These are phyloP conservation scores for Enteromius thamalakanensis DNA, from an alignment of 2,797 vertebrate genomes.

Conservation along the genomic window DNA sequence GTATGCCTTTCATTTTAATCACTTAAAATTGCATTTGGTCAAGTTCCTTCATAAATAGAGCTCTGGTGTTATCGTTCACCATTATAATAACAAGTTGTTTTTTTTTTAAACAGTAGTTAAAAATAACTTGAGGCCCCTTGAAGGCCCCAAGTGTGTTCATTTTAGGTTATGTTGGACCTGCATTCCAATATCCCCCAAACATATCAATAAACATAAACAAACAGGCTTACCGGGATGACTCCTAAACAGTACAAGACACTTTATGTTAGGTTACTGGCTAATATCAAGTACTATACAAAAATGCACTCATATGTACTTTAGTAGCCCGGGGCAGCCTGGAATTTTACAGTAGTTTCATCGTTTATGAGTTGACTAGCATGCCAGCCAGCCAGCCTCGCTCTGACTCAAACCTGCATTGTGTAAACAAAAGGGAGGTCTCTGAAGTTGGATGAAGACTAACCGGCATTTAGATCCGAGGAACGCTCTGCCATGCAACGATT, in stretches of 20 bases:
- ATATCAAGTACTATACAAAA: not conserved
- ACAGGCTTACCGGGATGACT: not conserved
- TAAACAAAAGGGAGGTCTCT: constrained; percentile 14
- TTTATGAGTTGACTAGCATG: not conserved
- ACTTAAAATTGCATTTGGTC: not conserved
- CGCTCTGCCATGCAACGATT: not conserved
- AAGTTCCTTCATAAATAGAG: not conserved
- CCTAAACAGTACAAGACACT: not conserved
- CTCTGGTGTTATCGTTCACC: not conserved
- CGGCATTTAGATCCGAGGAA: not conserved
- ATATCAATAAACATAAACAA: not conserved
- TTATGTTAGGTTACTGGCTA: too few species aligned
- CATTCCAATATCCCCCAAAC: not conserved
- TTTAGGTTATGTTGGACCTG: not conserved
- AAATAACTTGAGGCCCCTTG: not conserved
- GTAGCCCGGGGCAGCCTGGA: not conserved
- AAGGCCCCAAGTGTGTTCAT: not conserved
- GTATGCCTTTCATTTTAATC: not conserved
- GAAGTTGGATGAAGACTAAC: not conserved
- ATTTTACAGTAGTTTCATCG: not conserved
- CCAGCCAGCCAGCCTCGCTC: not conserved
- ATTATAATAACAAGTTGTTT: too few species aligned
- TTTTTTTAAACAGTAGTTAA: not conserved
- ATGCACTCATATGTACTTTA: not conserved
- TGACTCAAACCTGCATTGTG: not conserved